phyloP scores from a whole-genome alignment of 2,888 invertebrate genomes.

The Dilophus febrilis region DNA sequence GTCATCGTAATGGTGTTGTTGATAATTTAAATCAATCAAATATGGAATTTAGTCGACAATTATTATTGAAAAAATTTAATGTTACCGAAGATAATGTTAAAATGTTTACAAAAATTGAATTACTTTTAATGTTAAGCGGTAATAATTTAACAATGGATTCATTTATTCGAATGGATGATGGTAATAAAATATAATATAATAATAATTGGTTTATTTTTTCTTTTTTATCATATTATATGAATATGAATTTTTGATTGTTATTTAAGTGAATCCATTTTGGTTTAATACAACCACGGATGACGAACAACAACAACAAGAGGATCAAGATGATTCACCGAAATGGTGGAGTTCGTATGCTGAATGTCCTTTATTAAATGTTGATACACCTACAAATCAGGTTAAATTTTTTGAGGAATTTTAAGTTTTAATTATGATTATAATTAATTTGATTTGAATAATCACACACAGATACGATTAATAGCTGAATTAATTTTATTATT shows the following conservation, averaged over 20 bases:
- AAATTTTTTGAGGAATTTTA: background rate
- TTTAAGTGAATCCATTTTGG: constrained; percentile 21
- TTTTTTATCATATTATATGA: background rate
- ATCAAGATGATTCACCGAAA: constrained; percentile 14
- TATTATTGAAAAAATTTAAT: background rate
- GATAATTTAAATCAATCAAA: background rate
- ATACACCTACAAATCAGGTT: constrained; percentile 22
- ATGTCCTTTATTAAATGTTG: constrained; percentile 27
- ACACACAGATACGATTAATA: constrained; percentile 51
- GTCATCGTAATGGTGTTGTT: background rate
- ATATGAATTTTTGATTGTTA: too few relatives aligned
- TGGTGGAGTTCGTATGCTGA: constrained; percentile 28
- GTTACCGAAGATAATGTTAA: background rate
- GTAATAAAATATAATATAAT: background rate
- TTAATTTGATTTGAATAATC: background rate
- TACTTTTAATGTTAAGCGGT: too few relatives aligned
- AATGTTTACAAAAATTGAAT: background rate
- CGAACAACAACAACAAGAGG: constrained; percentile 18
- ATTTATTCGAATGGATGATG: constrained; percentile 1
- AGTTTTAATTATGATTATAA: background rate
- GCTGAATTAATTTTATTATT: constrained; percentile 65
- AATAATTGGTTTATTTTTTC: background rate
- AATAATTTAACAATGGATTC: background rate
- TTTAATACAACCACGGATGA: constrained; percentile 25
- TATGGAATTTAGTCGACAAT: background rate